Base-by-base conservation (phyloP, 1,140 invertebrate species). In the Cydia pomonella region DNA sequence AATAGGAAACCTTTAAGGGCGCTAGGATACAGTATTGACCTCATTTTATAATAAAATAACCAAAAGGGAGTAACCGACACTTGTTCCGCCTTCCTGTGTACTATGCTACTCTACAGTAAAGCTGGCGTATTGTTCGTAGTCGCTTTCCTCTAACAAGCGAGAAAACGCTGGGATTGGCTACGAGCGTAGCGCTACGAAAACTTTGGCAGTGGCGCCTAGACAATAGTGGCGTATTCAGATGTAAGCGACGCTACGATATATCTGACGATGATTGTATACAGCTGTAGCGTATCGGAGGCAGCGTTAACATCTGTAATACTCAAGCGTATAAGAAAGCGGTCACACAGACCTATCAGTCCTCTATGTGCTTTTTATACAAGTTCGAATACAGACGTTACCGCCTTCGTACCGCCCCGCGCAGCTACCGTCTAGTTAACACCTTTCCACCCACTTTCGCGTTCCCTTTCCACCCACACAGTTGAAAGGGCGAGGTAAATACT, bases 371-470 rank as follows among this genome's bases (percentile, higher is more conserved):
- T 50, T 50, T 4, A 50, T 50, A n/a, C n/a, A 47, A 10, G 3
- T n/a, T 18, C 16, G 2, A 50, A 18, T 50, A 50, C n/a, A 12
- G 41, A 50, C 33, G 33, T 38, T 38, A 38, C 29, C 47, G 47
- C 47, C 47, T 18, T 18, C 16, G 47, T 50, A 50, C 47, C 47
- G 47, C 47, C 47, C 47, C 47, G 47, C 10, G 16, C 16, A 5
- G 50, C 53, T 59, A 59, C 53, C n/a, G 50, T 53, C 53, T 59
- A n/a, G 16, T 21, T 23, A 59, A 21, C 53, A 59, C 53, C 53
- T 23, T 59, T 12, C 16, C 53, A 12, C 53, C 53, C 53, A 59
- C 53, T 7, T 12, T 7, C n/a, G 16, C 21, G 18, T 12, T 59
- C 21, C 53, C 7, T 23, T 59, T 59, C 53, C 53, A 59, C 53